phyloP scores from a whole-genome alignment of 2,797 vertebrate genomes.

The Parambassis ranga region DNA sequence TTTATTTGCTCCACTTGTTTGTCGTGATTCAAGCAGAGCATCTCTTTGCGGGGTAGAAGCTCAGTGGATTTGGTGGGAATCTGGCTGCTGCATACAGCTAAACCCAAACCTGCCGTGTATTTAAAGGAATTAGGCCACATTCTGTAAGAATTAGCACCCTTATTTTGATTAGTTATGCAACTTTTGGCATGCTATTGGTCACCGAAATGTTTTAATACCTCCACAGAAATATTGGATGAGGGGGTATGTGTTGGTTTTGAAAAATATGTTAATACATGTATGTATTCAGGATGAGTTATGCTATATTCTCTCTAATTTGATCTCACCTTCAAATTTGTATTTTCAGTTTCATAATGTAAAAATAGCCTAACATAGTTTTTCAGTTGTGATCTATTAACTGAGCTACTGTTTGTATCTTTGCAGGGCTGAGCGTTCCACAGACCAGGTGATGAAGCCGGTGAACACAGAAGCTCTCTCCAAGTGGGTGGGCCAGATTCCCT shows the following conservation, averaged over 20 bases:
- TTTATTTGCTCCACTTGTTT: constrained; percentile 22
- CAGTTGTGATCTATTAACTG: neutral
- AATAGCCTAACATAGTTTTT: too few species aligned
- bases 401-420: constrained; percentile 10
- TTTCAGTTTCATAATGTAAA: too few species aligned
- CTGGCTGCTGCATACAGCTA: neutral
- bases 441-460: constrained; percentile 97
- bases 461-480: constrained; percentile 93
- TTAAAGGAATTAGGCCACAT: constrained; percentile 33
- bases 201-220: constrained; percentile 8
- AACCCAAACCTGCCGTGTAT: constrained; percentile 23
- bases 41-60: constrained; percentile 12
- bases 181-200: neutral
- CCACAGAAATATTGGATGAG: neutral
- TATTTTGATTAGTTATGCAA: constrained; percentile 41
- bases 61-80: constrained; percentile 39
- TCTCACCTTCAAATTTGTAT: too few species aligned
- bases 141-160: constrained; percentile 31
- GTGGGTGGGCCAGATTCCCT: constrained; percentile 93
- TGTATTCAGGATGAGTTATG: neutral
- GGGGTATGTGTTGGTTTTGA: too few species aligned
- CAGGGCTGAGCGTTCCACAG: constrained; percentile 94
- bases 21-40: neutral
- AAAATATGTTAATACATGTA: neutral
- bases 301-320: too few species aligned